phyloP scores from a whole-genome alignment of 2,113 vertebrate species.

The Ameiurus melas region DNA sequence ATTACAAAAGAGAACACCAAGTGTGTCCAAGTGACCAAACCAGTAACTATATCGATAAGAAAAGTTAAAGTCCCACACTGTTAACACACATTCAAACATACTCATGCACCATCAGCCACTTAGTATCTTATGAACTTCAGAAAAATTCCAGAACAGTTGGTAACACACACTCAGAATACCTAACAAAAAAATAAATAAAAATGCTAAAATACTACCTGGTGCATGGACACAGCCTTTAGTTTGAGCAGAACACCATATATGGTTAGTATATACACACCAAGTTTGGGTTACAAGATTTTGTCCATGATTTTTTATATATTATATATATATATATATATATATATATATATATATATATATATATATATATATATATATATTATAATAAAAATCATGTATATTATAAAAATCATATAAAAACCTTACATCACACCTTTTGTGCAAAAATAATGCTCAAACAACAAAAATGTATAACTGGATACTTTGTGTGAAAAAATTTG shows the following conservation, averaged over 20 bases:
- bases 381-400: too few relatives aligned
- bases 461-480: background rate
- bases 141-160: background rate
- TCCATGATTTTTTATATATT: background rate
- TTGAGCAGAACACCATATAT: background rate
- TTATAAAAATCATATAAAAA: too few relatives aligned
- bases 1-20: background rate
- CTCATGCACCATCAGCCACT: background rate
- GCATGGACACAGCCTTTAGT: background rate
- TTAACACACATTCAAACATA: background rate
- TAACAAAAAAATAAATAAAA: background rate
- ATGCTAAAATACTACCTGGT: background rate
- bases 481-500: background rate
- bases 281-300: background rate
- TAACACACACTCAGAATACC: background rate
- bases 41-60: background rate
- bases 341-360: too few relatives aligned
- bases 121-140: background rate
- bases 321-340: too few relatives aligned
- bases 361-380: too few relatives aligned
- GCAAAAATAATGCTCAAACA: slow-evolving; percentile 24
- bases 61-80: background rate
- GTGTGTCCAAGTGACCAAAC: background rate
- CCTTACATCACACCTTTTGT: slow-evolving; percentile 7
- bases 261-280: background rate